phyloP scores from a whole-genome alignment of 2,888 invertebrate species.

The Drosophila greeni region DNA sequence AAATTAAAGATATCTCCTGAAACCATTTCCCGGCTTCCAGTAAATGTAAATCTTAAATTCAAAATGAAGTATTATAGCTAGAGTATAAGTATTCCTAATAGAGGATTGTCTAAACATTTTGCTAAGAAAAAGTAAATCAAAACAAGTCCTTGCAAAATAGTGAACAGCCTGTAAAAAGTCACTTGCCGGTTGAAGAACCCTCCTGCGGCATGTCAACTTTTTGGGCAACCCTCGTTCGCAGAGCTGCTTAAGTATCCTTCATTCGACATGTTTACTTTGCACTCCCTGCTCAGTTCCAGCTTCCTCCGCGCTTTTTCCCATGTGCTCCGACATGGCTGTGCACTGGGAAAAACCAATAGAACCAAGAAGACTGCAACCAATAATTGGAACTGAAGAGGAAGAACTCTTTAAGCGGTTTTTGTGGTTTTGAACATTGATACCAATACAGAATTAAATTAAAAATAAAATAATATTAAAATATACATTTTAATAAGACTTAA shows the following conservation, averaged over 20 bases:
- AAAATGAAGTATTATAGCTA: background rate
- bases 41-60: too few species aligned
- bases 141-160: conserved; percentile 20
- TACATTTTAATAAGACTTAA: too few species aligned
- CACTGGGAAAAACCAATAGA: conserved; percentile 21
- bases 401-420: too few species aligned
- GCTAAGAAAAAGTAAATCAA: background rate
- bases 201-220: conserved; percentile 13
- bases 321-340: conserved; percentile 29
- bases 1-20: too few species aligned
- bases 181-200: conserved; percentile 6
- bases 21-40: background rate
- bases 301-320: conserved; percentile 1
- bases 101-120: conserved; percentile 7
- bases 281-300: conserved; percentile 13
- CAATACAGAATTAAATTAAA: background rate
- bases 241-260: conserved; percentile 42
- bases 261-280: conserved; percentile 48
- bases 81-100: background rate
- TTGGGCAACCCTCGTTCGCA: conserved; percentile 37
- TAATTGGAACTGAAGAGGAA: background rate
- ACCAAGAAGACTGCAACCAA: background rate
- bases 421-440: background rate
- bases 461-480: too few species aligned
- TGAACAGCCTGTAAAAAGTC: background rate